phyloP scores from a whole-genome alignment of 2,888 invertebrate genomes.

The Orthonevra nobilis region DNA sequence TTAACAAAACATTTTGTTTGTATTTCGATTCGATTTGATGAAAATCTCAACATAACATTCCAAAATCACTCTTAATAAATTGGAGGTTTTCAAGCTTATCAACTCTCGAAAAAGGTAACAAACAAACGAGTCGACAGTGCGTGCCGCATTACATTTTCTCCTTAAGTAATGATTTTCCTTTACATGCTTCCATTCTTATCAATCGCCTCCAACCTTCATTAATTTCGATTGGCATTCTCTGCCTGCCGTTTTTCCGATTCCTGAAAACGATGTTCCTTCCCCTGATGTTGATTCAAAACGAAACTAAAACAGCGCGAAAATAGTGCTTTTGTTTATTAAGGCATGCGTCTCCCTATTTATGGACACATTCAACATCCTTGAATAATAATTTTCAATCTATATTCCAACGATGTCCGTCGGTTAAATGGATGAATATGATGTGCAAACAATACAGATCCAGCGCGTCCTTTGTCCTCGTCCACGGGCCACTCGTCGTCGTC shows the following conservation, averaged over 20 bases:
- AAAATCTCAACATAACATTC: too few species aligned
- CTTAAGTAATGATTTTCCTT: conserved; percentile 1
- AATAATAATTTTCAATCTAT: conserved; percentile 70
- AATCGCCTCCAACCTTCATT: conserved; percentile 53
- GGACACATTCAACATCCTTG: conserved; percentile 55
- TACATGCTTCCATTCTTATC: conserved; percentile 29
- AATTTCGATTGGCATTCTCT: conserved; percentile 47
- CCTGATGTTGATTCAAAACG: too few species aligned
- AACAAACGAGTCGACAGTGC: background rate
- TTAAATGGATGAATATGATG: conserved; percentile 67
- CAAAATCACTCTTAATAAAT: too few species aligned
- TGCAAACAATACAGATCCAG: conserved; percentile 64
- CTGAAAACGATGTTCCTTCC: conserved; percentile 33
- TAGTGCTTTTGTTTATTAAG: conserved; percentile 24
- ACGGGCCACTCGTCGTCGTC: background rate
- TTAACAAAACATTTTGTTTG: too few species aligned
- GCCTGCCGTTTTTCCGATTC: too few species aligned
- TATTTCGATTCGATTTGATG: too few species aligned
- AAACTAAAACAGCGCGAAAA: conserved; percentile 46
- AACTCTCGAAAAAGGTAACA: too few species aligned
- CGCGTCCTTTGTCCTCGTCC: conserved; percentile 21
- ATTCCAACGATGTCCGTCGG: conserved; percentile 68
- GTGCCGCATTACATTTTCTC: background rate
- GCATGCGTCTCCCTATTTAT: conserved; percentile 16
- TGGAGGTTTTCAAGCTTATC: too few species aligned